These are phyloP conservation scores for Gonocerus acuteangulatus DNA, from an alignment of 2,888 invertebrate species.

Conservation along the genomic window DNA sequence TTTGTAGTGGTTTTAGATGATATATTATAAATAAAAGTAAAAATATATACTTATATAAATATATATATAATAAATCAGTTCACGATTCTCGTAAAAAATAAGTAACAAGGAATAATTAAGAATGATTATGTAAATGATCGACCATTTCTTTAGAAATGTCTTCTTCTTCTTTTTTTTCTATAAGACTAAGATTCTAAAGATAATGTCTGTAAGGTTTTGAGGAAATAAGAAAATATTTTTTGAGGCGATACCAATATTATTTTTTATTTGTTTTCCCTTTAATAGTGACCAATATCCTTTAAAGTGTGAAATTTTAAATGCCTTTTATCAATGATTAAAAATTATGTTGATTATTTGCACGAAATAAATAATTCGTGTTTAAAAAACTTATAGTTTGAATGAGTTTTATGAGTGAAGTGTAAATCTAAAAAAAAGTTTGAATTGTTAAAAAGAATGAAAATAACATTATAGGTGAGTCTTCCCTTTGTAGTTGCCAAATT, in stretches of 20 bases:
- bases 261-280: background rate
- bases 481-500: conserved; percentile 24
- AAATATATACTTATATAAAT: conserved; percentile 9
- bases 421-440: background rate
- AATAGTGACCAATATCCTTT: background rate
- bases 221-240: conserved; percentile 17
- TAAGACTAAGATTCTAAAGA: conserved; percentile 2
- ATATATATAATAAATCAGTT: conserved; percentile 9
- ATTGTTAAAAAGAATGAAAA: background rate
- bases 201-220: conserved; percentile 4
- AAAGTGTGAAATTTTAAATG: background rate
- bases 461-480: conserved; percentile 11
- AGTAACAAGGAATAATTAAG: background rate
- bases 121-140: conserved; percentile 9
- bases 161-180: no score
- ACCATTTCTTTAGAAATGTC: conserved; percentile 12
- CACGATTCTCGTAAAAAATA: background rate
- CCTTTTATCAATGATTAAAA: background rate
- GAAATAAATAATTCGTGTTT: no score
- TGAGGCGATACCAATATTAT: conserved; percentile 2
- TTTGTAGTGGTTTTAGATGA: conserved; percentile 11
- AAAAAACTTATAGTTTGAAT: no score
- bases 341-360: background rate
- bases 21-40: background rate
- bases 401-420: background rate